These are phyloP conservation scores for Taxidea taxus DNA, from an alignment of 2,113 vertebrate genomes.

Conservation along the genomic window DNA sequence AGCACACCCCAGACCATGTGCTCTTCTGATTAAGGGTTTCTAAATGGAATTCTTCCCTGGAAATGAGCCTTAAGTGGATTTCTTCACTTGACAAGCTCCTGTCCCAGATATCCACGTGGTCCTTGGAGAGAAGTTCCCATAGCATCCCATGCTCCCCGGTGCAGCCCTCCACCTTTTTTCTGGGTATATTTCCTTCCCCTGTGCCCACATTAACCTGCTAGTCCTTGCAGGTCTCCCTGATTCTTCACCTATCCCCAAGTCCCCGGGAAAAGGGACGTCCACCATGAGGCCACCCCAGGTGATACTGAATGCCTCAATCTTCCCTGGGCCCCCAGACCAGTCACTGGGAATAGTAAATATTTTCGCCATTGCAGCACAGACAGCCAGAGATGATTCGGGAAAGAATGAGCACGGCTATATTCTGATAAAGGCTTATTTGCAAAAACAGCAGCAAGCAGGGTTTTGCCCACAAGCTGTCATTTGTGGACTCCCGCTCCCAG, in stretches of 20 bases:
- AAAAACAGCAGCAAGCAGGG: not conserved
- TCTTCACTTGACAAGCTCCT: constrained; percentile 3
- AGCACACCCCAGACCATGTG: not conserved
- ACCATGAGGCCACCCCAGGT: not conserved
- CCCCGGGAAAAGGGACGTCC: not conserved
- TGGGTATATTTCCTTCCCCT: not conserved
- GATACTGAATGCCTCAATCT: not conserved
- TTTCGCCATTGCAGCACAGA: not conserved
- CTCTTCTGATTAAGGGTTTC: constrained; percentile 52
- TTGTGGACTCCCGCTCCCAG: not conserved
- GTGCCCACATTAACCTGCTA: not conserved
- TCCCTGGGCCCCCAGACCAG: not conserved
- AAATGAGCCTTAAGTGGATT: constrained; percentile 46
- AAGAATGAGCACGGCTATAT: not conserved
- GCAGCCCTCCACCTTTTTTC: too few species aligned
- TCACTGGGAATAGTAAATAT: not conserved
- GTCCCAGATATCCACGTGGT: not conserved
- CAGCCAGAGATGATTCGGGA: not conserved
- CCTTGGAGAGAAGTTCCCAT: not conserved
- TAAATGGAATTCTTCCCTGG: constrained; percentile 46
- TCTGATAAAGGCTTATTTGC: not conserved
- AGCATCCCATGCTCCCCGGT: not conserved
- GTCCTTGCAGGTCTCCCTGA: not conserved
- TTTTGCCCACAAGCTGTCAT: not conserved
- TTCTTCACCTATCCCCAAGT: not conserved